Evolutionary conservation across 2,797 vertebrate species (phyloP).

Genomic region (Pristis pectinata): DNA sequence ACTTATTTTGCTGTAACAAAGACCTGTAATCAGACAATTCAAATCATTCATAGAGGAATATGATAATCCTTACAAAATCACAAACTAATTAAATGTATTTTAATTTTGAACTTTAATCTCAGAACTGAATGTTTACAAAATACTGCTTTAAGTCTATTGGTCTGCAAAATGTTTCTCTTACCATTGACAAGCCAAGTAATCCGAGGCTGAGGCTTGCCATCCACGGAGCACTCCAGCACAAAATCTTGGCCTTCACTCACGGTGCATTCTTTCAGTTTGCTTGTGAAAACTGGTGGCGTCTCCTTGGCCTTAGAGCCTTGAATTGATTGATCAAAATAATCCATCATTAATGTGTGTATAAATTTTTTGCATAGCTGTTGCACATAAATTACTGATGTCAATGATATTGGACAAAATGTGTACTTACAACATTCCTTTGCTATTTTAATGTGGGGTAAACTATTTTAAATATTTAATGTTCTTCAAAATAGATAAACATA

Average conservation of each 20-base stretch:
- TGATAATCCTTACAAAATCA: neutral
- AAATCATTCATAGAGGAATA: neutral
- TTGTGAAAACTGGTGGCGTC: conserved; percentile 61
- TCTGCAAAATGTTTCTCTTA: conserved; percentile 51
- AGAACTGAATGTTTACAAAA: neutral
- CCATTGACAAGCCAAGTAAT: conserved; percentile 75
- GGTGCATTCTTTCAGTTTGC: conserved; percentile 55
- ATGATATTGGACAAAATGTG: neutral
- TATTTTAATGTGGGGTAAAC: neutral
- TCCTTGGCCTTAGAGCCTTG: conserved; percentile 51
- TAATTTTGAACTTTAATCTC: neutral
- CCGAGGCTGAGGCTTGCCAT: conserved; percentile 58
- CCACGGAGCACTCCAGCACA: conserved; percentile 62
- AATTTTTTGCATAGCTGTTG: neutral
- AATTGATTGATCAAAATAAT: conserved; percentile 29
- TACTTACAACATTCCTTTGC: neutral
- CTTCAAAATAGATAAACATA: neutral
- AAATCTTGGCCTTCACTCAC: conserved; percentile 70
- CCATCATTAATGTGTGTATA: conserved; percentile 7
- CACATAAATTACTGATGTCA: neutral
- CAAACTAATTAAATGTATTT: conserved; percentile 29
- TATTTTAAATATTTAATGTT: neutral
- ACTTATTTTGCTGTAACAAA: neutral
- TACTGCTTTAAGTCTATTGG: neutral
- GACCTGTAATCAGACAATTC: neutral